These are phyloP conservation scores for Macrobrachium rosenbergii DNA, from an alignment of 1,140 invertebrate genomes.

Conservation along the genomic window DNA sequence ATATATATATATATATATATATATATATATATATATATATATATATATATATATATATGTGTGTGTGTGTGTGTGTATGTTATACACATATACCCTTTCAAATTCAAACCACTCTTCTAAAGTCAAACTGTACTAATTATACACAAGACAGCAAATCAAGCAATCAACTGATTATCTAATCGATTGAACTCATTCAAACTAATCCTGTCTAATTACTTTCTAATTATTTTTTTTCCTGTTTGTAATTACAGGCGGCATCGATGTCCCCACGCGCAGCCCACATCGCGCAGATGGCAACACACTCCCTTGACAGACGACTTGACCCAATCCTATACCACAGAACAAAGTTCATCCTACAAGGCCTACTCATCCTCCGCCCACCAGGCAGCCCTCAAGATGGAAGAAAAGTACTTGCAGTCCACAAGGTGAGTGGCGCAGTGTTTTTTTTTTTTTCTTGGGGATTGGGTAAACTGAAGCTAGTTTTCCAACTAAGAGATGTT, in stretches of 20 bases:
- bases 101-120: too few species aligned
- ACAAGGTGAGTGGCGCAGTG: not conserved
- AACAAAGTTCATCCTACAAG: slow-evolving; percentile 48
- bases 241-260: slow-evolving; percentile 39
- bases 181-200: not conserved
- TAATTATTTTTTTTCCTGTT: too few species aligned
- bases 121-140: too few species aligned
- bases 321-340: slow-evolving; percentile 39
- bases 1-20: too few species aligned
- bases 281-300: slow-evolving; percentile 47
- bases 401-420: slow-evolving; percentile 37
- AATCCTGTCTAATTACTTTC: not conserved
- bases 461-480: too few species aligned
- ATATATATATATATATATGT: too few species aligned
- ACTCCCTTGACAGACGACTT: slow-evolving; percentile 30
- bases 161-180: too few species aligned
- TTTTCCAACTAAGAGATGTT: too few species aligned
- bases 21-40: too few species aligned
- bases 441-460: not conserved
- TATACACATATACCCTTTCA: too few species aligned
- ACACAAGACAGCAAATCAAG: too few species aligned
- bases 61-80: too few species aligned
- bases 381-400: slow-evolving; percentile 48
- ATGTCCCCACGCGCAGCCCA: slow-evolving; percentile 56
- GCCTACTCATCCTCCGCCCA: slow-evolving; percentile 51